phyloP scores from a whole-genome alignment of 2,888 invertebrate species.

The Ecliptopera silaceata region DNA sequence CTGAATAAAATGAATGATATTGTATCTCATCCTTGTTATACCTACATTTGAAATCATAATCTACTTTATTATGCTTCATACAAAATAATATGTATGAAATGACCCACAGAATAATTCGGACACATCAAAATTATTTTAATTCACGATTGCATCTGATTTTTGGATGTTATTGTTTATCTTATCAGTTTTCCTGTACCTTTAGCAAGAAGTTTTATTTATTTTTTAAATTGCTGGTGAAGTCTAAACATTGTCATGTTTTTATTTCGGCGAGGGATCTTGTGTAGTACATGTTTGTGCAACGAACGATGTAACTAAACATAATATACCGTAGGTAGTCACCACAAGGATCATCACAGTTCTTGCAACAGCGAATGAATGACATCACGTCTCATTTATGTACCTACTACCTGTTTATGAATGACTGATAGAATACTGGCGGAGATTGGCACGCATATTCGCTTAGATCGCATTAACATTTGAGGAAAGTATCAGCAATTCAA shows the following conservation, averaged over 20 bases:
- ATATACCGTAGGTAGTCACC: conserved; percentile 23
- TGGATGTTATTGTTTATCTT: conserved; percentile 11
- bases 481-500: conserved; percentile 45
- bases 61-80: not conserved
- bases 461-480: conserved; percentile 9
- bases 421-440: conserved; percentile 15
- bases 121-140: not conserved
- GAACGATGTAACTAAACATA: conserved; percentile 20
- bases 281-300: conserved; percentile 50
- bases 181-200: conserved; percentile 39
- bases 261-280: conserved; percentile 52
- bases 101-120: not conserved
- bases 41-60: conserved; percentile 4
- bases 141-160: conserved; percentile 14
- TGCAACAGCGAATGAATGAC: conserved; percentile 67
- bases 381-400: conserved; percentile 64
- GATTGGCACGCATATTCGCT: conserved; percentile 1
- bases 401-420: conserved; percentile 11
- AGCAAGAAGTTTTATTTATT: conserved; percentile 27
- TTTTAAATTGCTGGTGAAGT: conserved; percentile 46
- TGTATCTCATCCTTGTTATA: conserved; percentile 7
- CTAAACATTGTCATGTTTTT: conserved; percentile 67
- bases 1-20: conserved; percentile 19
- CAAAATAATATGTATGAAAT: not conserved
- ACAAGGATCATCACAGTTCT: conserved; percentile 41